A percentile compares a stretch with the other conserved stretches of the same genome.
These are phyloP conservation scores for Atrina japonica DNA, from an alignment of 2,888 invertebrate species.

Conservation along the genomic window DNA sequence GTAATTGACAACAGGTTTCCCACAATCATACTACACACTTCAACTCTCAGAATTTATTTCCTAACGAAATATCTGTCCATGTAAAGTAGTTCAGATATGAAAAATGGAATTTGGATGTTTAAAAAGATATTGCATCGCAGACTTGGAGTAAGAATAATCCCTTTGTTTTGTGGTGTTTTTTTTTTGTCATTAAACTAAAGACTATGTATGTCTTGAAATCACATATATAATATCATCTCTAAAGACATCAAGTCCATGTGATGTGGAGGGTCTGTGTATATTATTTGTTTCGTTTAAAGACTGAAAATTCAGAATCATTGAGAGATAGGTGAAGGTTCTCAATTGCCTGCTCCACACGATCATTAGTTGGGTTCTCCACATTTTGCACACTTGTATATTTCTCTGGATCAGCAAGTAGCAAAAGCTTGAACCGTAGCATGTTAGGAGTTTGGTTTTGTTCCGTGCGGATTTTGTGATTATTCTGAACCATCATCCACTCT, in stretches of 20 bases:
- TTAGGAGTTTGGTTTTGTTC: conserved; percentile 15
- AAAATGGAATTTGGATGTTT: no score
- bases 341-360: neutral
- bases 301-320: neutral
- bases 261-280: neutral
- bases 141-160: no score
- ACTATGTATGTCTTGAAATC: no score
- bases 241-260: conserved; percentile 29
- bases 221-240: conserved; percentile 16
- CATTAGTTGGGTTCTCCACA: conserved; percentile 6
- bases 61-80: no score
- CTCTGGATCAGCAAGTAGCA: neutral
- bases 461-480: conserved; percentile 15
- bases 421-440: conserved; percentile 21
- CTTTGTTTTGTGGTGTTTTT: no score
- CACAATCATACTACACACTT: no score
- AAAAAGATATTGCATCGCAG: no score
- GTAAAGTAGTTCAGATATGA: no score
- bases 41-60: no score
- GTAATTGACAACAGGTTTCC: no score
- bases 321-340: neutral
- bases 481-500: conserved; percentile 14
- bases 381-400: conserved; percentile 4
- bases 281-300: neutral
- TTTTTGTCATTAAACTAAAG: no score